These are phyloP conservation scores for Sinonovacula constricta DNA, from an alignment of 1,140 invertebrate genomes.

Conservation along the genomic window DNA sequence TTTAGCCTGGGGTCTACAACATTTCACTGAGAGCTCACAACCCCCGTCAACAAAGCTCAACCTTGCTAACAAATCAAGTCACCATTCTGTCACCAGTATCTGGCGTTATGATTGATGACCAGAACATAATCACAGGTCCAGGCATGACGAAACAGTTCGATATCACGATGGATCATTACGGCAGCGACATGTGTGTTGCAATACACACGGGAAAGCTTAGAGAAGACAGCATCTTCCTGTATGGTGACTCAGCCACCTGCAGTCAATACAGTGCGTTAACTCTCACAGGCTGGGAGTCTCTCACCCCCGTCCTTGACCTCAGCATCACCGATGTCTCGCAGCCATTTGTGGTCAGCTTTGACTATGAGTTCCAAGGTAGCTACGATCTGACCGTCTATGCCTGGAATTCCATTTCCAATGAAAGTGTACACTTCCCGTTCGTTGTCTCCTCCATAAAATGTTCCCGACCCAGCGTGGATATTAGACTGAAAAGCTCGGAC, in stretches of 20 bases:
- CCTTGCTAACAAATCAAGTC: conserved; percentile 28
- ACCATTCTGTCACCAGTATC: conserved; percentile 47
- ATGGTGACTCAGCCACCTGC: conserved; percentile 48
- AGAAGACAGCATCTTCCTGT: conserved; percentile 37
- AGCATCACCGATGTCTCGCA: conserved; percentile 44
- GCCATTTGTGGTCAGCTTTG: conserved; percentile 48
- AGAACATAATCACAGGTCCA: conserved; percentile 22
- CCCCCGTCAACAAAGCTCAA: no score
- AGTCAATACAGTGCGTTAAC: no score
- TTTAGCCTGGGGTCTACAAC: conserved; percentile 58
- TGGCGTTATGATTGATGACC: conserved; percentile 27
- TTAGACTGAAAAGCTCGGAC: conserved; percentile 59
- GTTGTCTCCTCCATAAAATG: conserved; percentile 72
- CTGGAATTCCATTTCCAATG: conserved; percentile 68
- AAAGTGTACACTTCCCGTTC: conserved; percentile 49
- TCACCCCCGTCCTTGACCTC: no score
- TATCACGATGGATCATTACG: conserved; percentile 65
- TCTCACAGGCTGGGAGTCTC: no score
- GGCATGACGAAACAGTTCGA: conserved; percentile 63
- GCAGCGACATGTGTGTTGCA: conserved; percentile 75
- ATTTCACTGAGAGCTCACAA: conserved; percentile 59
- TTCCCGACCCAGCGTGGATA: conserved; percentile 69
- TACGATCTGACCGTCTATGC: conserved; percentile 67
- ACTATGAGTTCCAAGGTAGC: conserved; percentile 64
- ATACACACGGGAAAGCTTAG: conserved; percentile 77